Evolutionary conservation across 1,140 invertebrate species (phyloP), one percentile per base, ranked within the genome.

Genomic region (Aphis craccivora): DNA sequence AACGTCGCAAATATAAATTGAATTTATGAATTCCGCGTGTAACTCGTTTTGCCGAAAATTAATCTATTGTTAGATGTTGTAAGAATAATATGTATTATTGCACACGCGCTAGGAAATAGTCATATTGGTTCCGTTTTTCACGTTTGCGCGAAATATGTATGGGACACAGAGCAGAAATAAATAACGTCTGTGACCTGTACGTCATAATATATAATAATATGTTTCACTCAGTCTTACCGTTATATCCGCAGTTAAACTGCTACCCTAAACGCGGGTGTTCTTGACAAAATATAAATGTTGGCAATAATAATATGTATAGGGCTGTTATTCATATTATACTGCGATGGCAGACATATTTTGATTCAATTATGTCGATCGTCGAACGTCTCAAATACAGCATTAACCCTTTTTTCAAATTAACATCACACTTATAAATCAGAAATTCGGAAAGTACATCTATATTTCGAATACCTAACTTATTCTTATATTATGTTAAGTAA

Each of bases 201-300:
- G 60, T 76, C 60, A 20, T 76, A 20, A 76, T 76, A 76, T n/a
- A 20, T 76, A 20, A 76, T 76, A 76, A 76, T 76, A 76, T n/a
- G 60, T 35, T 76, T 76, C 30, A 5, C 60, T 76, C 60, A 18
- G 60, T 76, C 60, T 76, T 60, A 60, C 60, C 60, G 30, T n/a
- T 76, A 76, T 76, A 76, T 76, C 60, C 60, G 60, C 60, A 76
- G 60, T 14, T n/a, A 76, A 76, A 76, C 60, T 76, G 60, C 60
- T 76, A 76, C n/a, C 60, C 60, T n/a, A 18, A 76, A 76, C 30
- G 60, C 60, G 60, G 60, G 60, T 76, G 60, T 76, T 76, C 18
- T 76, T 76, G 60, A 76, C 60, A 76, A 76, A 76, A 76, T 76
- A 76, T 76, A n/a, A 76, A 76, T 76, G 60, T 76, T n/a, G 60